phyloP scores from a whole-genome alignment of 92 coral and sea anemone genomes.

The Nematostella vectensis region DNA sequence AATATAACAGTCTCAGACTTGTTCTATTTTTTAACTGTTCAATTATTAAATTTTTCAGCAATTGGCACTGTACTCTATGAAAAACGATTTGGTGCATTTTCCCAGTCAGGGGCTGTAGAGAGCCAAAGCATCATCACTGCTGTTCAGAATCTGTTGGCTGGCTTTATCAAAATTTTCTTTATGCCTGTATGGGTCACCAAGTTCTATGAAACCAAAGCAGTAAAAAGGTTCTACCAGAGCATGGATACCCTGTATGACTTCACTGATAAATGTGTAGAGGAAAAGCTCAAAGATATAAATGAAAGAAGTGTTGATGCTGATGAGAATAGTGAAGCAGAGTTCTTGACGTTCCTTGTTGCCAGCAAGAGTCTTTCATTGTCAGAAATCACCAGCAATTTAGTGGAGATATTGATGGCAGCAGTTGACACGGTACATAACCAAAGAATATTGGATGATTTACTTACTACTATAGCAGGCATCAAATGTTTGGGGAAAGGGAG shows the following conservation, averaged over 20 bases:
- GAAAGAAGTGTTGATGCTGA: slow-evolving; percentile 14
- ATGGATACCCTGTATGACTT: slow-evolving; percentile 54
- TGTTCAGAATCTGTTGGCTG: slow-evolving; percentile 8
- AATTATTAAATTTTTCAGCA: slow-evolving; percentile 17
- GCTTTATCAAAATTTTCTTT: slow-evolving; percentile 1
- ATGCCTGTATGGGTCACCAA: slow-evolving; percentile 29
- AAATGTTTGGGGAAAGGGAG: too few relatives aligned
- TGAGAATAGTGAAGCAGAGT: slow-evolving; percentile 35
- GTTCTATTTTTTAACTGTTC: too few relatives aligned
- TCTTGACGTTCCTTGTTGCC: slow-evolving; percentile 51
- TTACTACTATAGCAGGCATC: too few relatives aligned
- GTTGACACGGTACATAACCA: slow-evolving; percentile 45
- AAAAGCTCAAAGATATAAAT: slow-evolving; percentile 35
- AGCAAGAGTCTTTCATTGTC: slow-evolving; percentile 32
- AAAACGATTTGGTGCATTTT: slow-evolving; percentile 53
- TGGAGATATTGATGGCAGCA: slow-evolving; percentile 49
- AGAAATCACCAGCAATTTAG: slow-evolving; percentile 45
- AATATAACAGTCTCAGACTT: too few relatives aligned
- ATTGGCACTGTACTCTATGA: slow-evolving; percentile 65
- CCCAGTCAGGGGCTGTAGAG: slow-evolving; percentile 23
- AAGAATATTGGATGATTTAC: too few relatives aligned
- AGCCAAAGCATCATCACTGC: slow-evolving; percentile 45
- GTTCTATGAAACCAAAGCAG: slow-evolving; percentile 22
- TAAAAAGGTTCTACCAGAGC: slow-evolving; percentile 31
- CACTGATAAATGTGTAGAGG: slow-evolving; percentile 29